phyloP scores from a whole-genome alignment of 2,888 invertebrate genomes.

The Brenthis hecate region DNA sequence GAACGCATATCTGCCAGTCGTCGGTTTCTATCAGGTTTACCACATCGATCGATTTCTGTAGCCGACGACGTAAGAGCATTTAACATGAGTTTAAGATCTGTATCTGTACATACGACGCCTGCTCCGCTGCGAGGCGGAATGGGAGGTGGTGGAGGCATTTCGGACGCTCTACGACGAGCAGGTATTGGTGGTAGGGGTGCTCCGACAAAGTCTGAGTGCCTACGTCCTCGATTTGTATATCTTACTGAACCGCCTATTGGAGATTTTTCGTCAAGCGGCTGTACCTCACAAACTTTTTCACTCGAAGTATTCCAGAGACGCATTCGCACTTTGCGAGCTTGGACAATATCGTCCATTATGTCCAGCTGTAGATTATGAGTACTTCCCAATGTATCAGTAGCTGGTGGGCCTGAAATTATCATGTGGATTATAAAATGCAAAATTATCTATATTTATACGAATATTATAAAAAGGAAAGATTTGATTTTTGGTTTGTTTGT shows the following conservation, averaged over 20 bases:
- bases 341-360: slow-evolving; percentile 94
- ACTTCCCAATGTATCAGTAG: slow-evolving; percentile 88
- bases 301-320: slow-evolving; percentile 92
- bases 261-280: slow-evolving; percentile 87
- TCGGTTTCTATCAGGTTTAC: slow-evolving; percentile 81
- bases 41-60: slow-evolving; percentile 89
- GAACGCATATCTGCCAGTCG: slow-evolving; percentile 88
- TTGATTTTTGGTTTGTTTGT: too few relatives aligned
- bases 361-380: slow-evolving; percentile 92
- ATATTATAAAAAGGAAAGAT: too few relatives aligned
- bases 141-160: slow-evolving; percentile 84
- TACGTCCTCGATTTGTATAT: slow-evolving; percentile 84
- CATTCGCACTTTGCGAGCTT: slow-evolving; percentile 90
- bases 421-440: slow-evolving; percentile 3
- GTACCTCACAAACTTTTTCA: slow-evolving; percentile 91
- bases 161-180: slow-evolving; percentile 86
- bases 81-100: slow-evolving; percentile 90
- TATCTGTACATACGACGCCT: slow-evolving; percentile 91
- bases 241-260: slow-evolving; percentile 78
- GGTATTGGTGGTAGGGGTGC: slow-evolving; percentile 84
- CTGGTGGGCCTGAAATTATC: slow-evolving; percentile 83
- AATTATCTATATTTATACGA: not conserved
- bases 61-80: slow-evolving; percentile 91
- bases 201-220: slow-evolving; percentile 88
- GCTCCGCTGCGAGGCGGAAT: slow-evolving; percentile 68